Conservation (phyloP, 2,113 vertebrate species). For the Neomonachus schauinslandi region DNA sequence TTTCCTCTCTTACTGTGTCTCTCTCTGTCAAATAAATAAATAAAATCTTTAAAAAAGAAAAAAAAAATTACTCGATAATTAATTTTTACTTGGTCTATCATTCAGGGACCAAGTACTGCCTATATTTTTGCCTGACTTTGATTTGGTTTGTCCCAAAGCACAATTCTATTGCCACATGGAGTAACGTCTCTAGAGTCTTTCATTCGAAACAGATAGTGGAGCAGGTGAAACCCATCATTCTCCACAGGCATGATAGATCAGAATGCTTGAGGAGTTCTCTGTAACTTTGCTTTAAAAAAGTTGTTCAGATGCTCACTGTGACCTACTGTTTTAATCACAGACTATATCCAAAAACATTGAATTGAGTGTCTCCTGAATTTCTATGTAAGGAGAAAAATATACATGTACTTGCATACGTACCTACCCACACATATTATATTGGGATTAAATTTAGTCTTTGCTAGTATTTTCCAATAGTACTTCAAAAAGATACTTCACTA, state of each 20-base stretch:
- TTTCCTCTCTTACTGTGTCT: too few relatives aligned
- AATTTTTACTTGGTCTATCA: not conserved
- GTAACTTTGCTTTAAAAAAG: not conserved
- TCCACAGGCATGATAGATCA: fast-evolving
- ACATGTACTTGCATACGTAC: not conserved
- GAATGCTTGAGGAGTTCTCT: not conserved
- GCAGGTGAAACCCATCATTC: not conserved
- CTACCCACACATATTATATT: not conserved
- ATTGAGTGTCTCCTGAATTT: not conserved
- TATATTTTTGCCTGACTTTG: not conserved
- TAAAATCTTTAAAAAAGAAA: too few relatives aligned
- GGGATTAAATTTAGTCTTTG: not conserved
- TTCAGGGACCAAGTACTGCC: not conserved
- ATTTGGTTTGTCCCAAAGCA: not conserved
- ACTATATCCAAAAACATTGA: not conserved
- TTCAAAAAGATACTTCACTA: not conserved
- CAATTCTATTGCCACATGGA: not conserved
- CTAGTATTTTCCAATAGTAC: not conserved
- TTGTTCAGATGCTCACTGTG: not conserved
- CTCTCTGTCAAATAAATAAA: too few relatives aligned
- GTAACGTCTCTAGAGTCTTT: not conserved
- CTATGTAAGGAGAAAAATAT: not conserved
- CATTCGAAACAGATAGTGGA: not conserved
- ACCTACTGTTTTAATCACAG: not conserved
- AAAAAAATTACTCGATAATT: not conserved